These are phyloP conservation scores for Lateolabrax maculatus DNA, from an alignment of 2,797 vertebrate genomes.

Conservation along the genomic window DNA sequence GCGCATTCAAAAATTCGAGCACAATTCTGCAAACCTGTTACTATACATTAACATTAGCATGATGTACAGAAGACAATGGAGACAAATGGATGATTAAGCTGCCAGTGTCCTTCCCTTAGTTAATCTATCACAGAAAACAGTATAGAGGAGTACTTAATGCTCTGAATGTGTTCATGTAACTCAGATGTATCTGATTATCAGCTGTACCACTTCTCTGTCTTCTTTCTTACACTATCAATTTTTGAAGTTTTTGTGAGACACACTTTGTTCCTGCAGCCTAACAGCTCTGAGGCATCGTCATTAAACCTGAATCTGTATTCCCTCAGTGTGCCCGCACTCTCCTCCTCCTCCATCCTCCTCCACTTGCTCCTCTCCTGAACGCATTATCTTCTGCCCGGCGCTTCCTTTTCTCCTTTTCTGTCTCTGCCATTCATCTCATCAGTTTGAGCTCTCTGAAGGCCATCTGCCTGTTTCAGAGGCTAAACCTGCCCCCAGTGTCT, in stretches of 20 bases:
- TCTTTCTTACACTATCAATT: too few relatives aligned
- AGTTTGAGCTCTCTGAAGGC: conserved; percentile 45
- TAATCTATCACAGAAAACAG: background rate
- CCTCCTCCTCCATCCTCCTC: conserved; percentile 25
- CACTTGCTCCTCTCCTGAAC: conserved; percentile 3
- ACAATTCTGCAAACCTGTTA: background rate
- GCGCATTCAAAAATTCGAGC: background rate
- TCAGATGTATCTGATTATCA: conserved; percentile 1
- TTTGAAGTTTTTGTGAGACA: too few relatives aligned
- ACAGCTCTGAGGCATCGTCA: conserved; percentile 14
- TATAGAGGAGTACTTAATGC: background rate
- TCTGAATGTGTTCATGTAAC: background rate
- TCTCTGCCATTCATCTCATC: conserved; percentile 47
- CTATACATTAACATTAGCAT: background rate
- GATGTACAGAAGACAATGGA: too few relatives aligned
- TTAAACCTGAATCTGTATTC: conserved; percentile 19
- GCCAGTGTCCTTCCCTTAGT: background rate
- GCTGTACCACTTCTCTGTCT: background rate
- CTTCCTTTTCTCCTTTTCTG: conserved; percentile 52
- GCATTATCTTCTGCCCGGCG: conserved; percentile 13
- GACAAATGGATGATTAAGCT: background rate
- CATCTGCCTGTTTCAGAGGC: background rate
- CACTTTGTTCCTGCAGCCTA: background rate
- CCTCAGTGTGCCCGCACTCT: background rate
- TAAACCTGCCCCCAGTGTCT: conserved; percentile 4